Evolutionary conservation across 2,797 vertebrate species (phyloP), one percentile per base, ranked within the genome.

Genomic region (Cyclura pinguis): DNA sequence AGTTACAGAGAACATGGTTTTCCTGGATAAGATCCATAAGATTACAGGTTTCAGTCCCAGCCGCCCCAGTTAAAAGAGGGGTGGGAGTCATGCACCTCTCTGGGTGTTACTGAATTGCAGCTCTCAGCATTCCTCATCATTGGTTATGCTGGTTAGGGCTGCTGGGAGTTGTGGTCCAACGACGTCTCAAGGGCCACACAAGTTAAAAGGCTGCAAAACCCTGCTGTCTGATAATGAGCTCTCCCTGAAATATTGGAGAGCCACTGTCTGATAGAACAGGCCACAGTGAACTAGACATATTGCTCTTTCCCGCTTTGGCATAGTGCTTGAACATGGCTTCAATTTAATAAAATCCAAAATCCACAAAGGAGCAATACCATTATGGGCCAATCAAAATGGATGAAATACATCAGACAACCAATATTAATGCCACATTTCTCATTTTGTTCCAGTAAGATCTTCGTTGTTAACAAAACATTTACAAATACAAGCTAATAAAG

Each of bases 401-500:
- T 3, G 20, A 59, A 59, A 59, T 59, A 20, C 57, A 59, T 59
- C 57, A 59, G 84, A 0, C 67, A 84, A 18, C 18, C 42, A 69
- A 4, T 47, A 47, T 85, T 7, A 24, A 69, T n/a, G 9, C 42
- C 42, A n/a, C 64, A 32, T 50, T 32, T n/a, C 76, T 50, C 76
- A 50, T 78, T 78, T 78, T 22, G 27, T 78, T 47, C 24, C 76
- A 77, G 3, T 77, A 77, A 77, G 76, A 80, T 35, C 74, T 92
- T 80, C 62, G n/a, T n/a, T 85, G 64, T 64, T 85, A 32, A 69
- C 14, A 47, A 50, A 69, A 38, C 20, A n/a, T 85, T 47, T n/a
- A 29, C 27, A 72, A 85, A 72, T 9, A 69, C 81, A 83, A 0
- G 0, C 13, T 18, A 76, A 57, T 62, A 73, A 55, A n/a, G 74